Evolutionary conservation across 2,797 vertebrate species (phyloP).

Genomic region (Mormyrops boulengeri): DNA sequence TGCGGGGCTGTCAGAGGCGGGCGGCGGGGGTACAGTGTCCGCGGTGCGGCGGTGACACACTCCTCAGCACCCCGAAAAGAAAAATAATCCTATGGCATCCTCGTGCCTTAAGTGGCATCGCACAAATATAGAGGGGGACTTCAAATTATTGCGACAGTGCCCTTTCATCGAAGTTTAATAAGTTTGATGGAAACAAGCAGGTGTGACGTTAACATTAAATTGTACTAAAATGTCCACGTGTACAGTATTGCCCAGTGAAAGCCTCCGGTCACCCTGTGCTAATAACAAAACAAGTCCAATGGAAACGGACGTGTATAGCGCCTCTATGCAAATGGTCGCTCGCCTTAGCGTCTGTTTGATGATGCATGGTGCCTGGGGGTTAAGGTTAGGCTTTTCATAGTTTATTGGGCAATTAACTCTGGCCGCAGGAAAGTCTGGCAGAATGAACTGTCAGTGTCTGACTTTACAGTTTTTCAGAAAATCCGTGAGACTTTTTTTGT

Average conservation of each 20-base stretch:
- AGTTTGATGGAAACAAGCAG: neutral
- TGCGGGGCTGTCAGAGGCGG: constrained; percentile 7
- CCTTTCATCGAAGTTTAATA: neutral
- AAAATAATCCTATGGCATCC: neutral
- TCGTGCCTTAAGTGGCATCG: neutral
- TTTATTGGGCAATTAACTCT: neutral
- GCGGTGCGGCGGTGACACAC: neutral
- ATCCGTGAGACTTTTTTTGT: neutral
- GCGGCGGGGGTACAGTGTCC: neutral
- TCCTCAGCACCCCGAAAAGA: too few relatives aligned
- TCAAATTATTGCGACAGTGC: neutral
- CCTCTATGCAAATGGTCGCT: neutral
- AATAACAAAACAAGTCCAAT: neutral
- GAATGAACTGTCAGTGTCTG: constrained; percentile 9
- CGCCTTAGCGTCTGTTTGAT: neutral
- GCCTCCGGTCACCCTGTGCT: neutral
- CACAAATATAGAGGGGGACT: neutral
- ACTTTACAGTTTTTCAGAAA: neutral
- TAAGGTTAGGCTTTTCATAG: neutral
- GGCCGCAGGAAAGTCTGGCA: neutral
- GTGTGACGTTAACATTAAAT: neutral
- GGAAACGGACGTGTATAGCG: neutral
- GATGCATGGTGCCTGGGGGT: neutral
- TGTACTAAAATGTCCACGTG: neutral
- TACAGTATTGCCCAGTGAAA: constrained; percentile 1